Evolutionary conservation across 2,797 vertebrate genomes (phyloP).

Genomic region (Ceryle rudis): DNA sequence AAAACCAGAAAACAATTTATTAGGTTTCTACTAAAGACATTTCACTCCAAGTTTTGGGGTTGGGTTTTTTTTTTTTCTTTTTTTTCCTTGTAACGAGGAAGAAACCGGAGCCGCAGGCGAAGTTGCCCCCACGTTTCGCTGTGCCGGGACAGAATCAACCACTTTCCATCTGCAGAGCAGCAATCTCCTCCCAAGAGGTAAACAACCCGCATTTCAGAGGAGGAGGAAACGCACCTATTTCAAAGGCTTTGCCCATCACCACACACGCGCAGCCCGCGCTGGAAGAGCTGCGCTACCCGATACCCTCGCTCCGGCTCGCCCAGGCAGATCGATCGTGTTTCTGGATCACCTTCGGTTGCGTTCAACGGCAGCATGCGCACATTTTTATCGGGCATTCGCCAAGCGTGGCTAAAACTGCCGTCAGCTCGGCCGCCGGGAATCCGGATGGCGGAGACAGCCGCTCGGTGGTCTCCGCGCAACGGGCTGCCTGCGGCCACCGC

Average conservation of each 20-base stretch:
- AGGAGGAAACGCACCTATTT: fast-evolving
- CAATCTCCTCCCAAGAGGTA: neutral
- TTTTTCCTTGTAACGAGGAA: neutral
- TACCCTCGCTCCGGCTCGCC: neutral
- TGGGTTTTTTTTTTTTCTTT: no score
- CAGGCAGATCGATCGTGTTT: fast-evolving
- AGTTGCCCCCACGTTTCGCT: neutral
- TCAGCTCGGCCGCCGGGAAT: no score
- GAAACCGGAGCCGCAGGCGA: neutral
- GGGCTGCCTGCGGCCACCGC: neutral
- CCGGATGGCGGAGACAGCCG: no score
- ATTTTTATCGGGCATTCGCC: fast-evolving
- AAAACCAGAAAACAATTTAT: neutral
- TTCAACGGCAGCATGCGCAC: fast-evolving
- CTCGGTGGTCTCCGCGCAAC: no score
- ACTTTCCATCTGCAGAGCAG: fast-evolving
- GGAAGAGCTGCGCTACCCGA: neutral
- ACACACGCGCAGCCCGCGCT: fast-evolving
- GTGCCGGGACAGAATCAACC: neutral
- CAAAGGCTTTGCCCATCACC: neutral
- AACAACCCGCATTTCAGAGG: fast-evolving
- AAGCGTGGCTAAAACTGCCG: neutral
- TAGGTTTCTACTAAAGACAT: neutral
- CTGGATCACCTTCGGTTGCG: fast-evolving
- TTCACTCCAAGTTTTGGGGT: neutral